Base-by-base conservation (phyloP, 2,113 vertebrate species). In the Cercopithecus mona region DNA sequence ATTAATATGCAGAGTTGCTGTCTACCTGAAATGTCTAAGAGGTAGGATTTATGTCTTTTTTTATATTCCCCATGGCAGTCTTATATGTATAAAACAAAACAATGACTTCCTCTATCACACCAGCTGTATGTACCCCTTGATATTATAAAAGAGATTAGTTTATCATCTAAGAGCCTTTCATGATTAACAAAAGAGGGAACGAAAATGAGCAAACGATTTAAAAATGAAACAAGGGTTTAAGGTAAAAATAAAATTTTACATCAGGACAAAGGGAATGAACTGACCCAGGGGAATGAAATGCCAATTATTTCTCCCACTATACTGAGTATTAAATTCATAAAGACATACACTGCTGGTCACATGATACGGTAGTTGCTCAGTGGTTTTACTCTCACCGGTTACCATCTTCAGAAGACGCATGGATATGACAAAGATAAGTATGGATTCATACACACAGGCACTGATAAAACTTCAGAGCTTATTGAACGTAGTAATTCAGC, bases 401-500 rank as follows among this genome's bases (percentile, higher is more conserved):
- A 40, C 38, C 90, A 45, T 61, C 8, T 88, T 90, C 50, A 38
- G 30, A 86, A 80, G 14, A 78, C 57, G 78, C 17, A 43, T 35
- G 1, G 9, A 11, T 30, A 9, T n/a, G 22, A 0, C 48, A 66
- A 50, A 93, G 40, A 64, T 43, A 92, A 85, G 57, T 43, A 91
- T 64, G 48, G 30, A 84, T 38, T 80, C 35, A 27, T n/a, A 93
- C 1, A 73, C 27, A 55, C 1, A 75, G 35, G 35, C 14, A 48
- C 12, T 66, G 18, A 85, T 78, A 27, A 95, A 32, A 76, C 6
- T 25, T 45, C 30, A 85, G 66, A 86, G 48, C 75, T 48, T 88
- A 93, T 8, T 52, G 9, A 78, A 89, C 11, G 22, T 40, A 59
- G 59, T 85, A 97, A 94, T 91, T 97, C 52, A 92, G 4, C 48